These are phyloP conservation scores for Drosophila prostipennis DNA, from an alignment of 2,888 invertebrate genomes.

Conservation along the genomic window DNA sequence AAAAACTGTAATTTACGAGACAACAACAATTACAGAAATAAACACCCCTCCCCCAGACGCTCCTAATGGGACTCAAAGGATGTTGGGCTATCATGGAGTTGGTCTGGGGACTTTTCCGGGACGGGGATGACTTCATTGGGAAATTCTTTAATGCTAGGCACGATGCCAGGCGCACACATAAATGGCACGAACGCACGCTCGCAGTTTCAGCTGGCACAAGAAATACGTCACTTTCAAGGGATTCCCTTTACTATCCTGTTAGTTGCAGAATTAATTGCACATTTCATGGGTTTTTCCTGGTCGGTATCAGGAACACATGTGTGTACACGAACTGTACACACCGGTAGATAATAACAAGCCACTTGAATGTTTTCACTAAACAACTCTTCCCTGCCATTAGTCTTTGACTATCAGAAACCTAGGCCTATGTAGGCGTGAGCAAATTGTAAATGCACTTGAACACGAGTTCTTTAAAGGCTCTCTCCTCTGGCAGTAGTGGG, in stretches of 20 bases:
- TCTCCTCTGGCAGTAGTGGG: too few species aligned
- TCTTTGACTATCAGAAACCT: too few species aligned
- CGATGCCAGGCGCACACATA: neutral
- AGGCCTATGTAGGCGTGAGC: neutral
- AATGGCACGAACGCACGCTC: constrained; percentile 1
- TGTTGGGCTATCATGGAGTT: constrained; percentile 18
- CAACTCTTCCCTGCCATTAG: neutral
- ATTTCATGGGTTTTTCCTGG: neutral
- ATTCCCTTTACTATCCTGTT: neutral
- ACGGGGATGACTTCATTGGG: constrained; percentile 46
- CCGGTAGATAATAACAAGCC: neutral
- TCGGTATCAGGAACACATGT: neutral
- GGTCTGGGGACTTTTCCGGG: neutral
- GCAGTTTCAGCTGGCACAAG: too few species aligned
- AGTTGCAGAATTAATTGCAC: neutral
- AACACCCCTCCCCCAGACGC: constrained; percentile 37
- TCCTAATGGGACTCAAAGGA: constrained; percentile 46
- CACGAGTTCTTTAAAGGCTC: neutral
- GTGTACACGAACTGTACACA: neutral
- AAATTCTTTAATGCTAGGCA: constrained; percentile 51
- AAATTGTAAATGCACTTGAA: neutral
- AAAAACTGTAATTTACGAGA: constrained; percentile 51
- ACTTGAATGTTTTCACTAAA: neutral
- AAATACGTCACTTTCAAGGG: neutral
- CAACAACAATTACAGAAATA: constrained; percentile 51